Evolutionary conservation across 1,140 invertebrate species (phyloP), one percentile per base, ranked within the genome.

Genomic region (Diachasma alloeum): DNA sequence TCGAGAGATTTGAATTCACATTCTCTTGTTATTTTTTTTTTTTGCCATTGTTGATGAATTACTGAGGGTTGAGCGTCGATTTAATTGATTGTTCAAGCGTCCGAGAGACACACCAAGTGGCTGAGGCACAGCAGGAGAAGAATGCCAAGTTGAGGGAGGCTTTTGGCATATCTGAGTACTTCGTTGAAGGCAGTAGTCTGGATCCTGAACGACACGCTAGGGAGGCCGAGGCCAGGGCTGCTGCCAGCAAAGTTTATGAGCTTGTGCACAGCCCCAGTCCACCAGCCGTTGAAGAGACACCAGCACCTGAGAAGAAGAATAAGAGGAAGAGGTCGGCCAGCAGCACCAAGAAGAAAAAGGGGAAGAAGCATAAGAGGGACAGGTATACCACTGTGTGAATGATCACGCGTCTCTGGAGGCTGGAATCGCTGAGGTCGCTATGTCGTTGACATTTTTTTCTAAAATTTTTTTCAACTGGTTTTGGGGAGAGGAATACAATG

Each of bases 51-150:
- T n/a, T n/a, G n/a, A n/a, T n/a, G n/a, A n/a, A n/a, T n/a, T 6
- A 31, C 31, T 31, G 31, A 2, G 2, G 31, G 6, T 31, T 31
- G 2, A 31, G 2, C 31, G 31, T 31, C 6, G 6, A 31, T 31
- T 31, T 31, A 31, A 31, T 31, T 31, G 31, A 31, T 42, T 42
- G 39, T 42, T 42, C 8, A 87, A 97, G 96, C 90, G 96, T 96
- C 22, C 95, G 95, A 72, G 97, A 98, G 84, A 98, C 96, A 59
- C 97, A 99, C 91, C 96, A 98, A 87, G 93, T 98, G 74, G 97
- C 97, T 2, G 96, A 97, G 88, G 97, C 97, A n/a, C 97, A 98
- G 85, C 95, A 97, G 85, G 95, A 97, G 84, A 98, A 99, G 89
- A 99, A 99, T 92, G 95, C 95, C 8, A 93, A 94, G 69, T 90